Evolutionary conservation across 2,888 invertebrate species (phyloP).

Genomic region (Hybos culiciformis): DNA sequence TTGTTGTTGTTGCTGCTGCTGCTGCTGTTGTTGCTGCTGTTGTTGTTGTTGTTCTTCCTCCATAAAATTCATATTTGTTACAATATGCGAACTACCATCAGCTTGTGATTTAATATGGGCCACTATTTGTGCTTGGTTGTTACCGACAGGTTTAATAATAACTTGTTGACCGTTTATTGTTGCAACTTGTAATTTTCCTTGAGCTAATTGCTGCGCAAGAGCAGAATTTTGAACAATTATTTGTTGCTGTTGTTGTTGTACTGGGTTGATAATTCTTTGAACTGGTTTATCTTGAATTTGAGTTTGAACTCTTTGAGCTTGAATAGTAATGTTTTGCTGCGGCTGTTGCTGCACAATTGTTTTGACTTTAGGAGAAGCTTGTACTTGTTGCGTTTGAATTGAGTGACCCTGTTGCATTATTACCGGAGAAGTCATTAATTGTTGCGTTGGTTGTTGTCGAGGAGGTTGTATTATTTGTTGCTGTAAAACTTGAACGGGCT

Average conservation of each 20-base stretch:
- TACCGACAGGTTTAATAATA: conserved; percentile 62
- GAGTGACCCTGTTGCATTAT: conserved; percentile 14
- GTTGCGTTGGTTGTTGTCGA: conserved; percentile 17
- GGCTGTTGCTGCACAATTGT: conserved; percentile 21
- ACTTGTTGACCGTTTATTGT: conserved; percentile 79
- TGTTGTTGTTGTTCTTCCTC: conserved; percentile 10
- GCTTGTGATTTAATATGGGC: conserved; percentile 52
- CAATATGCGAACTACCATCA: conserved; percentile 34
- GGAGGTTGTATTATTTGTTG: conserved; percentile 23
- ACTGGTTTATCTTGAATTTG: conserved; percentile 17
- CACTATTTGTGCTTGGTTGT: conserved; percentile 65
- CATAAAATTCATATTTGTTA: conserved; percentile 26
- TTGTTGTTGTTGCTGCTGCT: conserved; percentile 11
- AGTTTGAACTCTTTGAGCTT: conserved; percentile 16
- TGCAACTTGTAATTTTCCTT: conserved; percentile 70
- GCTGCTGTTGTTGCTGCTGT: conserved; percentile 14
- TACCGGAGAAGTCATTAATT: conserved; percentile 11
- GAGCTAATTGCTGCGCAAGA: conserved; percentile 66
- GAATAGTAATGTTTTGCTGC: conserved; percentile 25
- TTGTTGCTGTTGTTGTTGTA: conserved; percentile 21
- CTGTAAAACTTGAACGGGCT: conserved; percentile 23
- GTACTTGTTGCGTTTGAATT: conserved; percentile 17
- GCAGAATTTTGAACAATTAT: conserved; percentile 58
- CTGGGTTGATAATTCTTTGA: conserved; percentile 2
- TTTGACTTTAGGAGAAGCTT: conserved; percentile 22